Evolutionary conservation across 2,113 vertebrate genomes (phyloP).

Genomic region (Scomber colias): DNA sequence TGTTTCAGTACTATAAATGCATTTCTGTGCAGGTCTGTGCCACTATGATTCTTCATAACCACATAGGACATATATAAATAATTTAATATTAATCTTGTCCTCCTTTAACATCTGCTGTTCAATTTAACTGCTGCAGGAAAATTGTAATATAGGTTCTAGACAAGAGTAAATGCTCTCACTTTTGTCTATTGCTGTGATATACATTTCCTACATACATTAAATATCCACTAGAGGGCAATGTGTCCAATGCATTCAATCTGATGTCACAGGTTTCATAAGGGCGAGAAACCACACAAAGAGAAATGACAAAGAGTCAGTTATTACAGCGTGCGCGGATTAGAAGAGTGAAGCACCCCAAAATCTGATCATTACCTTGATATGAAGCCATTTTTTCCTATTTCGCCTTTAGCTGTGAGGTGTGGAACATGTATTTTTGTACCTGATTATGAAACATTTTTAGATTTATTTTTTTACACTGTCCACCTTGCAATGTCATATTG

Average conservation of each 20-base stretch:
- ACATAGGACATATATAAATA: neutral
- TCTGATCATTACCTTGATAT: slow-evolving; percentile 54
- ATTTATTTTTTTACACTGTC: neutral
- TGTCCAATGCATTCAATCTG: slow-evolving; percentile 77
- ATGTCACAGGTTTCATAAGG: slow-evolving; percentile 68
- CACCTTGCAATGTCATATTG: slow-evolving; percentile 13
- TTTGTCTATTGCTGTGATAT: neutral
- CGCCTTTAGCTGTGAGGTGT: slow-evolving; percentile 23
- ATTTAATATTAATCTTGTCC: neutral
- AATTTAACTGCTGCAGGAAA: neutral
- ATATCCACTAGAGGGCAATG: slow-evolving; percentile 84
- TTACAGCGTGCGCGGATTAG: slow-evolving; percentile 51
- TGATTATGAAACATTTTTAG: slow-evolving; percentile 2
- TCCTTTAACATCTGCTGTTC: neutral
- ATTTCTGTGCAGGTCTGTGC: neutral
- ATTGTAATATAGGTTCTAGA: neutral
- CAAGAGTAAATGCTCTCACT: neutral
- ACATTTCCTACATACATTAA: slow-evolving; percentile 28
- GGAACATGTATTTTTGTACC: neutral
- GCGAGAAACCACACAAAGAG: slow-evolving; percentile 78
- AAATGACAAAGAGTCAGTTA: slow-evolving; percentile 72
- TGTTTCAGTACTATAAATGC: neutral
- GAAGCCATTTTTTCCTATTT: neutral
- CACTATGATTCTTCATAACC: neutral
- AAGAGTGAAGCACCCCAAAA: slow-evolving; percentile 44